Evolutionary conservation across 2,113 vertebrate genomes (phyloP), one percentile per base, ranked within the genome.

Genomic region (Oryctolagus cuniculus): DNA sequence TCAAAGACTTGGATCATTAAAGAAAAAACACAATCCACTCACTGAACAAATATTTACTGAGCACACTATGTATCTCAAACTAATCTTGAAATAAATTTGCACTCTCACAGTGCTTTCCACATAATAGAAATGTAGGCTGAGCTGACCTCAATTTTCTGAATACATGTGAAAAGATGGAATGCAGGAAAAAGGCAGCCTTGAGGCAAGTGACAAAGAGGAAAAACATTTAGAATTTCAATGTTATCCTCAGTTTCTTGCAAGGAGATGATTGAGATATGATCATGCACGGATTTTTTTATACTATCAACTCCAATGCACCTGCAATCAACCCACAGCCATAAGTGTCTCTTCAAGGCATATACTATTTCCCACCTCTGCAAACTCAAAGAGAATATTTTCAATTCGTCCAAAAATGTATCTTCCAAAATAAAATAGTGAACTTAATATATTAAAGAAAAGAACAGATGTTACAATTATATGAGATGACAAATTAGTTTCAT

Each of bases 41-140:
- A 82, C 0, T 92, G 92, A 95, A 69, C 53, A 94, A 94, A 93
- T 94, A 96, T 91, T 95, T 96, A 90, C n/a, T 22, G 44, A 94
- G 84, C 24, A 88, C 81, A 73, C 85, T 93, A 87, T 63, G 78
- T 63, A 74, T 90, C 81, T 90, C 87, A 94, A 93, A 27, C 58
- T 95, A 31, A 91, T 93, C 82, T 82, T 86, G 73, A 97, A 93
- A 93, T 93, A 91, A 95, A 97, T 95, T 90, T 91, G 78, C 31
- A 90, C 67, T 95, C 83, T 91, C 87, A 66, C 67, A 93, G 73
- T 29, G 72, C 77, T 96, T 92, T 87, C 34, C 81, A 90, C 81
- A 49, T 89, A 86, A 93, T 5, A 93, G 90, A 94, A 93, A 93
- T 66, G 49, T 69, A 88, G 70, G 38, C 55, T 44, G 63, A 93